Evolutionary conservation across 2,113 vertebrate species (phyloP).

Genomic region (Prunella himalayana): DNA sequence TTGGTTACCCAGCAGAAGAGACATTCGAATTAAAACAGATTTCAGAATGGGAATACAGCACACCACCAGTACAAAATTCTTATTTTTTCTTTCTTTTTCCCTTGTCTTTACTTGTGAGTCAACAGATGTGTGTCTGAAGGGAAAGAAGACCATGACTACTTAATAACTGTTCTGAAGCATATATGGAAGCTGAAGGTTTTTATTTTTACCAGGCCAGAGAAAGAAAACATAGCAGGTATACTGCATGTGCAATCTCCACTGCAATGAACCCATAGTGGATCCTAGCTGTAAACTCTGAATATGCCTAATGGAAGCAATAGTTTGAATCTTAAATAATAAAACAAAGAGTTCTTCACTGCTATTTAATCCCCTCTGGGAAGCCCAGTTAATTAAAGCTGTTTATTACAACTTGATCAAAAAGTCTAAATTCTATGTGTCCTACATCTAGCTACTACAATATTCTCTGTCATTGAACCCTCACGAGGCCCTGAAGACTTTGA

Average conservation of each 20-base stretch:
- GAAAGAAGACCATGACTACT: background rate
- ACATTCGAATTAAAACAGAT: background rate
- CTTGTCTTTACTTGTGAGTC: background rate
- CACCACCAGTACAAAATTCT: background rate
- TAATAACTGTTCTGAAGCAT: slow-evolving; percentile 35
- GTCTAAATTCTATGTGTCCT: slow-evolving; percentile 70
- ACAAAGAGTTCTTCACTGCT: slow-evolving; percentile 23
- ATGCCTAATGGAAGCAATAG: slow-evolving; percentile 20
- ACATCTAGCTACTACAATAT: slow-evolving; percentile 74
- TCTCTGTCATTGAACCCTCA: slow-evolving; percentile 72
- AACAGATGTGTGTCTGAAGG: background rate
- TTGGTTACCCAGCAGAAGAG: background rate
- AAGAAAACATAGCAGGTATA: slow-evolving; percentile 5
- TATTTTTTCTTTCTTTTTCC: background rate
- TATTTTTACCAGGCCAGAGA: background rate
- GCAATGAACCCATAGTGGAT: background rate
- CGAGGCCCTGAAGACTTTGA: slow-evolving; percentile 67
- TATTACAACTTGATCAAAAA: slow-evolving; percentile 79
- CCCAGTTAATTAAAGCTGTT: slow-evolving; percentile 76
- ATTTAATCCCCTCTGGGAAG: slow-evolving; percentile 62
- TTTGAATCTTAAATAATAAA: slow-evolving; percentile 71
- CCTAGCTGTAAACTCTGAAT: slow-evolving; percentile 40
- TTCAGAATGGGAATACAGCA: background rate
- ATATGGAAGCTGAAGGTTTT: background rate
- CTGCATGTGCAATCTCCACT: background rate